Conservation (phyloP, 2,888 invertebrate genomes). For the Orgyia antiqua region DNA sequence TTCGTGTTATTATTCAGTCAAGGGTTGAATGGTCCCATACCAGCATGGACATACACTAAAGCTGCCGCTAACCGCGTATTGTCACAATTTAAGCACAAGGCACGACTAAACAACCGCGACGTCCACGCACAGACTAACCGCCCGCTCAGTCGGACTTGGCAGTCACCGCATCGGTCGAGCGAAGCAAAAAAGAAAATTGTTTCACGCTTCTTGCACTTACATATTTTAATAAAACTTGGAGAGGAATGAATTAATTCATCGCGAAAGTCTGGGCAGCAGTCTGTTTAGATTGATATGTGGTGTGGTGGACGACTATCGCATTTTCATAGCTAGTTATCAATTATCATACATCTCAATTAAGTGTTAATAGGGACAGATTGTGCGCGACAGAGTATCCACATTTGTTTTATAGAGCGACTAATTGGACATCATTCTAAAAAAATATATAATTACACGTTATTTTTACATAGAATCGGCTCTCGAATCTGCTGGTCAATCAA, state of each 20-base stretch:
- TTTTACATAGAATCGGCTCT: too few species aligned
- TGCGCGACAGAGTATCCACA: slow-evolving; percentile 29
- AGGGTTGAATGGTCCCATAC: slow-evolving; percentile 41
- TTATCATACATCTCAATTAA: slow-evolving; percentile 49
- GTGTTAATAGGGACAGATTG: slow-evolving; percentile 34
- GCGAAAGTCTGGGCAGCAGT: slow-evolving; percentile 65
- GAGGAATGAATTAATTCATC: slow-evolving; percentile 64
- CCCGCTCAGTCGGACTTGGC: slow-evolving; percentile 30
- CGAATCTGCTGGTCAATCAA: too few species aligned
- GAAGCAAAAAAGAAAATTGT: slow-evolving; percentile 70
- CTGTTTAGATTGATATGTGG: slow-evolving; percentile 48
- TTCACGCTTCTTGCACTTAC: slow-evolving; percentile 72
- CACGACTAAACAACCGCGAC: slow-evolving; percentile 46
- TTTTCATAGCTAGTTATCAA: slow-evolving; percentile 60
- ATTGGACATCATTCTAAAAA: too few species aligned
- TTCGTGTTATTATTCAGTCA: slow-evolving; percentile 39
- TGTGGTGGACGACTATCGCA: slow-evolving; percentile 48
- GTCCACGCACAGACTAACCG: slow-evolving; percentile 55
- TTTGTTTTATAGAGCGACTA: slow-evolving; percentile 15
- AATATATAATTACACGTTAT: too few species aligned
- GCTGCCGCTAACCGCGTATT: slow-evolving; percentile 25
- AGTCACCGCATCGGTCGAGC: slow-evolving; percentile 28
- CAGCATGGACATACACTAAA: slow-evolving; percentile 28
- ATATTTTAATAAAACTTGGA: slow-evolving; percentile 65
- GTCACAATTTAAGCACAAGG: slow-evolving; percentile 14